phyloP scores from a whole-genome alignment of 2,113 vertebrate species.

The Azemiops feae region DNA sequence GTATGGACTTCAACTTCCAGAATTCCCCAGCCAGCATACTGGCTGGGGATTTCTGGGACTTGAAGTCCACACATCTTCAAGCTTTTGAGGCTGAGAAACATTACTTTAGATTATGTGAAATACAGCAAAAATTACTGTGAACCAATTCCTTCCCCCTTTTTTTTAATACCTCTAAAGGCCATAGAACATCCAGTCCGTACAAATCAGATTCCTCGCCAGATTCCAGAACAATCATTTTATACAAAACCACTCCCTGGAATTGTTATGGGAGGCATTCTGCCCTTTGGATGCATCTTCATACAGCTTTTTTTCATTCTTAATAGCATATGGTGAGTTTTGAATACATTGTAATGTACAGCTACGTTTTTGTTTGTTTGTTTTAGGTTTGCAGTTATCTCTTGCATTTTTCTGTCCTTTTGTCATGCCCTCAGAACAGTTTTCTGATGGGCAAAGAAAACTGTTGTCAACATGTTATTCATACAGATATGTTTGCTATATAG shows the following conservation, averaged over 20 bases:
- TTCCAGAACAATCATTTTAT: slow-evolving; percentile 97
- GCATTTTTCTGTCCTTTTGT: neutral
- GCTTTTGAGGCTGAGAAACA: too few species aligned
- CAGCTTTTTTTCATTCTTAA: slow-evolving; percentile 99
- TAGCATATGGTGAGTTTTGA: slow-evolving; percentile 89
- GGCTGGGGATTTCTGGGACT: too few species aligned
- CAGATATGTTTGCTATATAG: neutral
- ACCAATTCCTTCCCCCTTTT: neutral
- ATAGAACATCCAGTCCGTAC: slow-evolving; percentile 97
- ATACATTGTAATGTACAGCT: neutral
- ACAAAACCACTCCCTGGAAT: slow-evolving; percentile 95
- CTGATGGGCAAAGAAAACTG: neutral
- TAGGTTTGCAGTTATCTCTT: neutral
- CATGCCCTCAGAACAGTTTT: neutral
- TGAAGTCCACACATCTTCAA: neutral
- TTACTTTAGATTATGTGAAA: neutral
- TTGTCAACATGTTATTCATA: neutral
- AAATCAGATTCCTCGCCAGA: slow-evolving; percentile 98
- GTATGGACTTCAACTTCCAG: neutral
- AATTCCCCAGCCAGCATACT: too few species aligned
- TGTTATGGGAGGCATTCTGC: slow-evolving; percentile 96
- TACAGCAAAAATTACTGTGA: slow-evolving; percentile 17
- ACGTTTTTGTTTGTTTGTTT: neutral
- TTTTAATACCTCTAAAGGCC: slow-evolving; percentile 71
- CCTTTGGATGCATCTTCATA: slow-evolving; percentile 98